These are phyloP conservation scores for Oncopodura yosiiana DNA, from an alignment of 1,140 invertebrate species.

Conservation along the genomic window DNA sequence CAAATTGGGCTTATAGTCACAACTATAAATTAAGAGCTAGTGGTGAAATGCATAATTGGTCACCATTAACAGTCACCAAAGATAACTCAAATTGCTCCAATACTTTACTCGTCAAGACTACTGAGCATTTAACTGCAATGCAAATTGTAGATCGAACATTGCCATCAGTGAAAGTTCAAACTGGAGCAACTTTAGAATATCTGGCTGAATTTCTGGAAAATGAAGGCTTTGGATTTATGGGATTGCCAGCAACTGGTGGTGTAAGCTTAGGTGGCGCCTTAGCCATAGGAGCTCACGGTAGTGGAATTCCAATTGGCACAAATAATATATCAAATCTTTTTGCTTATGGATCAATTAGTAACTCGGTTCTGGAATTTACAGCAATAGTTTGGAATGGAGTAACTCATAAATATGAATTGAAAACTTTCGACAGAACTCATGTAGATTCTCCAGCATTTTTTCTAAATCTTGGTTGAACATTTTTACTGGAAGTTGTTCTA, in stretches of 20 bases:
- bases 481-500: slow-evolving; percentile 17
- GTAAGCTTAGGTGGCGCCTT: background rate
- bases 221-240: background rate
- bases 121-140: background rate
- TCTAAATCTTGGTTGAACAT: slow-evolving; percentile 12
- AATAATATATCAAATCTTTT: background rate
- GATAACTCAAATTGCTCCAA: background rate
- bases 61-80: background rate
- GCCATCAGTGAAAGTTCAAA: background rate
- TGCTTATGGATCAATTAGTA: slow-evolving; percentile 2
- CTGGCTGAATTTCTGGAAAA: background rate
- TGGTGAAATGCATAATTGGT: background rate
- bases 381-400: slow-evolving; percentile 1
- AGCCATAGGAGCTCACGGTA: background rate
- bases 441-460: background rate
- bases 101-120: background rate
- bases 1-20: slow-evolving; percentile 18
- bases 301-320: background rate
- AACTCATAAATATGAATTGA: background rate
- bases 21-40: slow-evolving; percentile 3
- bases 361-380: background rate
- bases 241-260: too few species aligned
- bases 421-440: background rate
- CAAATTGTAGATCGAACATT: background rate
- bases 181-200: background rate